Percentiles rank a stretch among this genome's conserved stretches.
Conservation (phyloP, 2,888 invertebrate genomes). For the Cryptus armator region DNA sequence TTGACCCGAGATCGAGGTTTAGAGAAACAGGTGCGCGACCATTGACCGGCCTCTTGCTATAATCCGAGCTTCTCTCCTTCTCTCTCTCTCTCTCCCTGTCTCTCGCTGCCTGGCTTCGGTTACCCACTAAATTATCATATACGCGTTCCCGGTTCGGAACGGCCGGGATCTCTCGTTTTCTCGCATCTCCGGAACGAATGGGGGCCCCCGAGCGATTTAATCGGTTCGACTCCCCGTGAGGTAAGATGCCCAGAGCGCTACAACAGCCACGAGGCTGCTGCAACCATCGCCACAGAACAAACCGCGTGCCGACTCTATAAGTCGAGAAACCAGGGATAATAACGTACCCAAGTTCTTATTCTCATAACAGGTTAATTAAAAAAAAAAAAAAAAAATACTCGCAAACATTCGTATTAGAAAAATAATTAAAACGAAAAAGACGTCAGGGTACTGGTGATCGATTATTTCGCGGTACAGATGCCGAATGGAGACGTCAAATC, state of each 20-base stretch:
- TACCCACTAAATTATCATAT: slow-evolving; percentile 81
- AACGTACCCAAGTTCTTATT: slow-evolving; percentile 50
- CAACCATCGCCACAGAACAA: slow-evolving; percentile 17
- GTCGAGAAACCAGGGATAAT: slow-evolving; percentile 44
- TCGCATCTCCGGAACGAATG: slow-evolving; percentile 67
- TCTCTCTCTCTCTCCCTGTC: slow-evolving; percentile 7
- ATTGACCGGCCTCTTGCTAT: slow-evolving; percentile 67
- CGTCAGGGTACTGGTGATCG: background rate
- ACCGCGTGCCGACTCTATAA: slow-evolving; percentile 22
- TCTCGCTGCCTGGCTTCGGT: slow-evolving; percentile 75
- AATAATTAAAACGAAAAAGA: slow-evolving; percentile 10
- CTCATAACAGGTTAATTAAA: background rate
- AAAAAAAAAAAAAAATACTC: background rate
- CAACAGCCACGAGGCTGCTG: slow-evolving; percentile 53
- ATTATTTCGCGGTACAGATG: background rate
- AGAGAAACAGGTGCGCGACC: slow-evolving; percentile 71
- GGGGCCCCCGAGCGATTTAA: slow-evolving; percentile 68
- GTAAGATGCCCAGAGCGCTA: slow-evolving; percentile 62
- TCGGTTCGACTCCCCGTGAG: slow-evolving; percentile 68
- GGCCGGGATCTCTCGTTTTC: slow-evolving; percentile 56
- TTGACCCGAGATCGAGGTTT: slow-evolving; percentile 78
- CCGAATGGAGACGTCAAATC: background rate
- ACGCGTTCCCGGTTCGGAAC: slow-evolving; percentile 69
- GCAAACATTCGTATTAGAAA: background rate
- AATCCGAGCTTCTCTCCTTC: slow-evolving; percentile 28